Evolutionary conservation across 2,888 invertebrate genomes (phyloP), one percentile per base, ranked within the genome.

Genomic region (Pachydiplax longipennis): DNA sequence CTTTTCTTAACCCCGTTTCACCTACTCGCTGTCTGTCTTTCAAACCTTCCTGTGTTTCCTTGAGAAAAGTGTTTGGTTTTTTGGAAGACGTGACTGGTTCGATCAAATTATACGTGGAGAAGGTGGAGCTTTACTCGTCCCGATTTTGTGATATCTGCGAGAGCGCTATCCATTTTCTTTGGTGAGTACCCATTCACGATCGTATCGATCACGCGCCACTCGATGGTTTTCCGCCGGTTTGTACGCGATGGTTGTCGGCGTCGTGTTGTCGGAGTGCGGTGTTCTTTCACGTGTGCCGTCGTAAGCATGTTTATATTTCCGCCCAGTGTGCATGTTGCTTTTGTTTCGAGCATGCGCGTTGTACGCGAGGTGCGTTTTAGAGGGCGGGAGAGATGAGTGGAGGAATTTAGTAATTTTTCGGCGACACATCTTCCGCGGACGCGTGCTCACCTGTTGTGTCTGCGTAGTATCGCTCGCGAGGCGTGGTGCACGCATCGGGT

Each of bases 81-180:
- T 87, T 61, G 35, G 10, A 73, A 73, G 53, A 81, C 82, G 87
- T 87, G 87, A 87, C 87, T 87, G 87, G 87, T 87, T 61, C 15
- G 61, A 61, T 83, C 44, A 10, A 44, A 44, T 44, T 44, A n/a
- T n/a, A 44, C 44, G 44, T 44, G 44, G 10, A 44, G 44, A 83
- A 35, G 31, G 61, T 65, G 87, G 58, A 65, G 87, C 65, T 61
- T 61, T 65, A 61, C 83, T 44, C 83, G 83, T 37, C 58, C 61
- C 87, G 18, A 31, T 61, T 13, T 87, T 87, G 87, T 87, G 87
- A 87, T 87, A 87, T 87, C 31, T 37, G 37, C 61, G 61, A n/a
- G 87, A 61, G 35, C 31, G 58, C 87, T 87, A 87, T 61, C 61
- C 61, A 37, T 37, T 87, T 18, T 61, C 40, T 87, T 61, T 87